Evolutionary conservation across 2,797 vertebrate species (phyloP), one percentile per base, ranked within the genome.

Genomic region (Adrianichthys oophorus): DNA sequence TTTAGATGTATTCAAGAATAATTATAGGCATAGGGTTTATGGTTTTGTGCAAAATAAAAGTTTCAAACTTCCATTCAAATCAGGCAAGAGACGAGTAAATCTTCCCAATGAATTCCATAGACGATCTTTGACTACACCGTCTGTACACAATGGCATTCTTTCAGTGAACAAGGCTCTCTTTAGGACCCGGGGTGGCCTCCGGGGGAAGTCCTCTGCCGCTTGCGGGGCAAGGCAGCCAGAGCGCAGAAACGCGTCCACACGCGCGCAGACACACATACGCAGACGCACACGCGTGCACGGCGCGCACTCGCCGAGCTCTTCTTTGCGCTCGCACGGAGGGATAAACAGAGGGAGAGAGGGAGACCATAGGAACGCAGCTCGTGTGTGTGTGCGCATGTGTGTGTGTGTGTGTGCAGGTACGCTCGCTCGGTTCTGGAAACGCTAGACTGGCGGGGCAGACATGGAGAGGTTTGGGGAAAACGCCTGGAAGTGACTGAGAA

Each of bases 171-270:
- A 0, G 0, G 12, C 61, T 2, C 19, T 72, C 84, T 76, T 79
- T 94, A 93, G 93, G 94, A 95, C 94, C 93, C 90, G 65, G 91
- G 79, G 63, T 88, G 65, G 74, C 79, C 73, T 43, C 77, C 65
- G 77, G 89, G 90, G 90, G 86, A 91, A 91, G 90, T 90, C 89
- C 90, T 88, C 76, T 72, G 78, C 76, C 80, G 87, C 75, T 87
- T 83, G 89, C 78, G 81, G 89, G 85, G 90, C 88, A 83, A 91
- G 81, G 83, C 90, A 90, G 84, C 37, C 43, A 16, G 17, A 57
- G 69, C 56, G 32, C 44, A 26, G 51, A 60, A 70, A 74, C 53
- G 73, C 77, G 78, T 58, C 51, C 58, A 47, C 74, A 40, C 62
- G 19, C 49, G 50, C 57, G n/a, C 19, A 21, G 52, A 58, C 56